Evolutionary conservation across 1,140 invertebrate species (phyloP).

Genomic region (Helicoverpa zea): DNA sequence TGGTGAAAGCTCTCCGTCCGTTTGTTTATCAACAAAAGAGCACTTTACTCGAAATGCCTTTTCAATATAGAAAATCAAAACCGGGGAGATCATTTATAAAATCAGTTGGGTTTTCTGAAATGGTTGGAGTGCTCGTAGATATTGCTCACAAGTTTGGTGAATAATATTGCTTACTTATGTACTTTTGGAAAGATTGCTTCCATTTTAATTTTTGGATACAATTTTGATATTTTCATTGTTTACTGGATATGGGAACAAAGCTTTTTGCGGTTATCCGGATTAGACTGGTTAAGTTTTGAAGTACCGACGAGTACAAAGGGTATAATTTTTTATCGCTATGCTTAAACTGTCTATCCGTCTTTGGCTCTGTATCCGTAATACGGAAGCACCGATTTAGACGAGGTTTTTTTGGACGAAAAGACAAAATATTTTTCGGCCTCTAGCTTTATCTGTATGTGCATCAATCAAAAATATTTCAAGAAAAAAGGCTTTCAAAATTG

Average conservation of each 20-base stretch:
- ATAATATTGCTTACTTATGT: neutral
- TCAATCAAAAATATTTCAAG: too few species aligned
- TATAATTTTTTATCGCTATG: too few species aligned
- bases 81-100: slow-evolving; percentile 48
- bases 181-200: neutral
- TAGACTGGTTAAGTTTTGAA: too few species aligned
- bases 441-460: too few species aligned
- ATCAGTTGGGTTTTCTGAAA: slow-evolving; percentile 37
- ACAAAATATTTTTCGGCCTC: too few species aligned
- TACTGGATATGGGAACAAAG: neutral
- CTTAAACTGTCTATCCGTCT: too few species aligned
- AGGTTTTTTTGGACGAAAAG: too few species aligned
- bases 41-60: slow-evolving; percentile 52
- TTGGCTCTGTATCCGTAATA: too few species aligned
- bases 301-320: too few species aligned
- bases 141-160: neutral
- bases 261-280: too few species aligned
- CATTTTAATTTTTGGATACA: neutral
- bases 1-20: slow-evolving; percentile 7
- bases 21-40: slow-evolving; percentile 60
- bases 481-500: neutral
- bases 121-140: neutral
- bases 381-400: too few species aligned
- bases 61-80: slow-evolving; percentile 59
- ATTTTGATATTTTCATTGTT: neutral